Base-by-base conservation (phyloP, 2,113 vertebrate species). In the Dissostichus mawsoni region DNA sequence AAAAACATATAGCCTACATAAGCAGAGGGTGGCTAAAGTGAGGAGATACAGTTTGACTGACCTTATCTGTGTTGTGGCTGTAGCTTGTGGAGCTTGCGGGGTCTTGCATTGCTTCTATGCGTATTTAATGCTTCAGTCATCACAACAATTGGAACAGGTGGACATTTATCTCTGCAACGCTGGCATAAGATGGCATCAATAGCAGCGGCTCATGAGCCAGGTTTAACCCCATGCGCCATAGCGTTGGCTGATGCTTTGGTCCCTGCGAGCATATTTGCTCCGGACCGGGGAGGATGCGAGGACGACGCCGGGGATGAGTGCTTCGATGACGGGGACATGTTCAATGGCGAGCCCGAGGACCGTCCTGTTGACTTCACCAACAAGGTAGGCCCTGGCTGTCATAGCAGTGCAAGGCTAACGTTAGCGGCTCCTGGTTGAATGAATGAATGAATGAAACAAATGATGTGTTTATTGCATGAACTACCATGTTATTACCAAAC, bases 201-300 rank as follows among this genome's bases (percentile, higher is more conserved):
- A 93, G 91, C 90, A 23, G 88, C 92, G 53, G 80, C 83, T 16
- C 85, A 87, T 1, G 94, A 95, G 81, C 90, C 91, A 6, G 83
- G 79, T 36, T 20, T 89, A 55, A 92, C 23, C 77, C 79, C 96
- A 0, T 91, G 87, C 45, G 92, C 95, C 11, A 85, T 86, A 41
- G 68, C 89, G 51, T 76, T 90, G 48, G 78, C 93, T 1, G 96
- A 96, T 10, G 95, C 96, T 25, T 86, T 96, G 52, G 95, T 97
- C n/a, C 97, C 97, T 51, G 96, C 96, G 58, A 97, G 96, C 33
- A 98, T 98, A 91, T 98, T 98, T 53, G 97, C 97, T 52, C 97
- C 97, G 0, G 96, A 97, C 72, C 83, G 94, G 90, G 92, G 96
- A 93, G 92, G 96, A 94, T 88, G 95, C 90, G 89, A 89, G 78